Percentiles rank a stretch among this genome's conserved stretches.
These are phyloP conservation scores for Lasioglossum baleicum DNA, from an alignment of 1,140 invertebrate genomes.

Conservation along the genomic window DNA sequence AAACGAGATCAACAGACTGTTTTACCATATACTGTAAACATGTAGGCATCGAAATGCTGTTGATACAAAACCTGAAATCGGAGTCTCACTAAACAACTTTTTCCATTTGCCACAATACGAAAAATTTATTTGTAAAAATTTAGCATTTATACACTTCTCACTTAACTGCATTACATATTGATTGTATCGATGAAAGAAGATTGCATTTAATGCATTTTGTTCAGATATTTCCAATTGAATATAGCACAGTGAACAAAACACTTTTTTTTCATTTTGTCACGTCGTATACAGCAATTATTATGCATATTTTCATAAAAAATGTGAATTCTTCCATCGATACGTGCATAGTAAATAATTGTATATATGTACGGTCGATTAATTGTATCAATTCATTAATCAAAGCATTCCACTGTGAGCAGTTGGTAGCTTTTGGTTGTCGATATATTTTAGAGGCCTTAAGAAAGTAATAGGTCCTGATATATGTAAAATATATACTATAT, in stretches of 20 bases:
- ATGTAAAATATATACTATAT: conserved; percentile 58
- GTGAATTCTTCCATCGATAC: conserved; percentile 70
- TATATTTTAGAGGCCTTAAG: conserved; percentile 57
- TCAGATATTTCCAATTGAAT: background rate
- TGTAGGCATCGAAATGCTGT: conserved; percentile 21
- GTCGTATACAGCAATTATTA: conserved; percentile 17
- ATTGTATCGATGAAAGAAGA: conserved; percentile 60
- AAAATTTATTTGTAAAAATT: conserved; percentile 72
- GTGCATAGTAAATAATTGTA: conserved; percentile 73
- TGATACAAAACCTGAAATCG: conserved; percentile 32
- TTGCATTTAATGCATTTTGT: conserved; percentile 2
- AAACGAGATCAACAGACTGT: conserved; percentile 45
- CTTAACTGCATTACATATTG: conserved; percentile 57
- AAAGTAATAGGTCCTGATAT: conserved; percentile 39
- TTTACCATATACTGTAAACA: conserved; percentile 44
- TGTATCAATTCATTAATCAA: conserved; percentile 61
- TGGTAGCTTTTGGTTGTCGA: conserved; percentile 63
- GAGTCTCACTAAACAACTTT: conserved; percentile 37
- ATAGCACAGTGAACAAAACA: conserved; percentile 23
- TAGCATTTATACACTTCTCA: conserved; percentile 76
- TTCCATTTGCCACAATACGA: conserved; percentile 58
- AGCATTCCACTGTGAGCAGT: conserved; percentile 70
- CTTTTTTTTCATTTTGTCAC: conserved; percentile 7
- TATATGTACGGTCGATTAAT: conserved; percentile 66
- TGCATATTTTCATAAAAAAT: conserved; percentile 43